Evolutionary conservation across 2,797 vertebrate species (phyloP).

Genomic region (Coranthus polyacanthus): DNA sequence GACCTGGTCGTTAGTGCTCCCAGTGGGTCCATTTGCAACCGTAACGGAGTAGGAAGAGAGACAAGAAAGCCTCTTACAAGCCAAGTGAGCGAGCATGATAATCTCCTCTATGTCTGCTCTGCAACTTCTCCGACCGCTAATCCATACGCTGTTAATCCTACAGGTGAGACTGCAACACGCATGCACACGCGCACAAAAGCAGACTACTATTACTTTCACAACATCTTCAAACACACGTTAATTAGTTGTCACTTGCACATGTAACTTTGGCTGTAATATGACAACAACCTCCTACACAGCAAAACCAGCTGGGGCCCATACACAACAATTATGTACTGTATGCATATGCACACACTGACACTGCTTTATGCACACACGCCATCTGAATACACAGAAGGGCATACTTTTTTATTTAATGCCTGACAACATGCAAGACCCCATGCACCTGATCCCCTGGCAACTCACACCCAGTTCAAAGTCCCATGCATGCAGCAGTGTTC

Average conservation of each 20-base stretch:
- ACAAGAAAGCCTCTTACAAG: conserved; percentile 80
- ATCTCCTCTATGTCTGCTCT: conserved; percentile 84
- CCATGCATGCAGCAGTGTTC: conserved; percentile 62
- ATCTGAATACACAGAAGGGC: too few species aligned
- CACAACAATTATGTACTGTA: too few species aligned
- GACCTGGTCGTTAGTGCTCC: conserved; percentile 30
- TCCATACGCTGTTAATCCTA: conserved; percentile 79
- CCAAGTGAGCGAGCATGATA: conserved; percentile 66
- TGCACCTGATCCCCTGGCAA: conserved; percentile 58
- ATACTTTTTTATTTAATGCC: conserved; percentile 10
- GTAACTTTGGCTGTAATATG: too few species aligned
- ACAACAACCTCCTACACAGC: too few species aligned
- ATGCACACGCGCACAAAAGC: conserved; percentile 19
- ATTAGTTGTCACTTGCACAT: neutral
- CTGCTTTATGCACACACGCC: too few species aligned
- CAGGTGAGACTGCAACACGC: conserved; percentile 60
- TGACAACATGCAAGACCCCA: conserved; percentile 53
- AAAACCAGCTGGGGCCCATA: too few species aligned
- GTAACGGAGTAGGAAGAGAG: conserved; percentile 52
- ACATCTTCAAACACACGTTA: neutral
- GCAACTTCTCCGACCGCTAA: conserved; percentile 85
- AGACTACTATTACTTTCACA: neutral
- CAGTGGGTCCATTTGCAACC: conserved; percentile 57
- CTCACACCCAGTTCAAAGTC: conserved; percentile 30
- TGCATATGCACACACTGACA: too few species aligned